These are phyloP conservation scores for Sorex araneus DNA, from an alignment of 2,113 vertebrate genomes.

Conservation along the genomic window DNA sequence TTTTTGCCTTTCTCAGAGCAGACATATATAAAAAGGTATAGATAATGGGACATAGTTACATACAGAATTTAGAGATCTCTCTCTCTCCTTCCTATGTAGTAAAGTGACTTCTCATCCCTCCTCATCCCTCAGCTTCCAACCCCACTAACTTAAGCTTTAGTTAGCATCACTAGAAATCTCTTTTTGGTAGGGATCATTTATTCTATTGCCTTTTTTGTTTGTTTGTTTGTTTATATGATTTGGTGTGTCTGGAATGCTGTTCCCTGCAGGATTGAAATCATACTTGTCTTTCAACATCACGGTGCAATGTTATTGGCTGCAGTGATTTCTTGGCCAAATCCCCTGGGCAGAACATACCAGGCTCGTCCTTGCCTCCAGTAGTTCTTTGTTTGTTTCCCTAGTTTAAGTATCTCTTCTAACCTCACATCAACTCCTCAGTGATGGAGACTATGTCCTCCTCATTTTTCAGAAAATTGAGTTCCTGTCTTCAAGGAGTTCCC, in stretches of 20 bases:
- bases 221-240: neutral
- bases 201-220: neutral
- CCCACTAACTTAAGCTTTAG: neutral
- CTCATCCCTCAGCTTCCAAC: too few species aligned
- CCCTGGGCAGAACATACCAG: neutral
- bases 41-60: neutral
- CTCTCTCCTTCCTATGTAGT: neutral
- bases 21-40: neutral
- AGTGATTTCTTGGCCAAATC: neutral
- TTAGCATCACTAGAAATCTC: neutral
- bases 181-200: neutral
- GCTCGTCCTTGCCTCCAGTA: neutral
- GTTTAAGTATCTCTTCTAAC: neutral
- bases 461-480: conserved; percentile 12
- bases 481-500: conserved; percentile 45
- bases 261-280: neutral
- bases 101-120: too few species aligned
- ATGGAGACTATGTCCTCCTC: conserved; percentile 1
- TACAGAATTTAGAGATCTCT: neutral
- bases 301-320: neutral
- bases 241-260: neutral
- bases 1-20: neutral
- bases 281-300: conserved; percentile 30
- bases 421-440: neutral
- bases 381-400: conserved; percentile 27